A percentile compares a stretch with the other conserved stretches of the same genome.
Evolutionary conservation across 2,797 vertebrate species (phyloP).

Genomic region (Hypotaenidia okinawae): DNA sequence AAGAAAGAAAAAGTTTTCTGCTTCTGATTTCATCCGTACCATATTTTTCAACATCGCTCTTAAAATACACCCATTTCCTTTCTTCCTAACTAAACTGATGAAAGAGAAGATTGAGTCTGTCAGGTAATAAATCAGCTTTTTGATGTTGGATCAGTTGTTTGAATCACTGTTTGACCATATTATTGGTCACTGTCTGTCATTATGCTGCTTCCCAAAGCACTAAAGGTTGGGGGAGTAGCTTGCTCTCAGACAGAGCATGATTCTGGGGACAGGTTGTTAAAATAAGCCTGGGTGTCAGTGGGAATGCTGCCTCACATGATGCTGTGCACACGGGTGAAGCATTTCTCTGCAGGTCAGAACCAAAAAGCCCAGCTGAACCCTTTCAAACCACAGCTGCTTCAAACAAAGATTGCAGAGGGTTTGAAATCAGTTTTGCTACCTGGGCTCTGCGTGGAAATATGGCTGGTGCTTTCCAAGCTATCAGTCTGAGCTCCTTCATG

Average conservation of each 20-base stretch:
- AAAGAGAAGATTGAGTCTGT: constrained; percentile 5
- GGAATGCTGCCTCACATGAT: neutral
- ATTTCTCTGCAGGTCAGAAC: neutral
- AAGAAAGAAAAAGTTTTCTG: neutral
- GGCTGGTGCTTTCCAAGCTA: neutral
- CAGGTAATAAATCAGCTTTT: constrained; percentile 18
- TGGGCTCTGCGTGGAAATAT: neutral
- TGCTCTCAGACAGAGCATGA: accelerated
- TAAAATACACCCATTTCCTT: neutral
- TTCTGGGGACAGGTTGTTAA: neutral
- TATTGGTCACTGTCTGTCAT: neutral
- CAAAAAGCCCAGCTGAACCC: neutral
- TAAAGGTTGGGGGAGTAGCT: neutral
- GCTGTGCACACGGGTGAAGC: neutral
- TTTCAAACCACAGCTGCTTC: neutral
- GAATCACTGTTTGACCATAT: neutral
- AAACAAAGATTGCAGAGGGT: neutral
- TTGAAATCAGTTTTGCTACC: neutral
- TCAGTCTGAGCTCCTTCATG: constrained; percentile 38
- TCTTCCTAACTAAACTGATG: constrained; percentile 10
- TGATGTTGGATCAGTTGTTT: neutral
- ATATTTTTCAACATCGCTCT: neutral
- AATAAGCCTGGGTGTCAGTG: neutral
- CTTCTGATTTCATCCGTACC: neutral
- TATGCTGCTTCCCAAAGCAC: neutral